Base-by-base conservation (phyloP, 1,140 invertebrate genomes). In the Leucophenga varia region DNA sequence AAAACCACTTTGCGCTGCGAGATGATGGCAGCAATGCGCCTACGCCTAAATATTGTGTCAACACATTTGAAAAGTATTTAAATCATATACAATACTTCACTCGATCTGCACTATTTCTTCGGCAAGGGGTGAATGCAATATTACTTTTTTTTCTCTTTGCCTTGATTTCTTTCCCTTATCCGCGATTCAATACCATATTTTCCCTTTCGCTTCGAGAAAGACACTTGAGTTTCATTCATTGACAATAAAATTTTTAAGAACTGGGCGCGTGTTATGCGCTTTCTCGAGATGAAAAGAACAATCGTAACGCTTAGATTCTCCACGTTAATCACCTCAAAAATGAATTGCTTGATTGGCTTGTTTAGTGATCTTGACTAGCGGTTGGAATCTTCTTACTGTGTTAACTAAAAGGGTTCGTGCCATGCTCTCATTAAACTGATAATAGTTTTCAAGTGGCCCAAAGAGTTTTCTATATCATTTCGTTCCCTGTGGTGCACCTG, bases 351-450 rank as follows among this genome's bases (percentile, higher is more conserved):
- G 37, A 39, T 49, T 51, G 47, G 52, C 48, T 51, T 35, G n/a
- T n/a, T n/a, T n/a, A n/a, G n/a, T n/a, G n/a, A n/a, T n/a, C n/a
- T n/a, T n/a, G n/a, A n/a, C n/a, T n/a, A n/a, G n/a, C n/a, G n/a
- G n/a, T n/a, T n/a, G n/a, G n/a, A n/a, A n/a, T n/a, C n/a, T n/a
- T n/a, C n/a, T 37, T 37, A 5, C 13, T 34, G 31, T 18, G 38
- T 13, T 32, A 43, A 22, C 54, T 55, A 58, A 64, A 64, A 64
- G 61, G 61, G 61, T 64, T 59, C 55, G 44, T 45, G 47, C 47
- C 52, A 55, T 7, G 20, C 40, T 59, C 63, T 54, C 63, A 39
- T 65, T 67, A 65, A 65, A 67, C 56, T 65, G 63, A 65, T 65
- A 59, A 49, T 37, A 5, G 10, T 25, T 25, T 36, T 63, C 53